Percentiles rank a stretch among this genome's conserved stretches.
These are phyloP conservation scores for Cololabis saira DNA, from an alignment of 2,113 vertebrate genomes.

Conservation along the genomic window DNA sequence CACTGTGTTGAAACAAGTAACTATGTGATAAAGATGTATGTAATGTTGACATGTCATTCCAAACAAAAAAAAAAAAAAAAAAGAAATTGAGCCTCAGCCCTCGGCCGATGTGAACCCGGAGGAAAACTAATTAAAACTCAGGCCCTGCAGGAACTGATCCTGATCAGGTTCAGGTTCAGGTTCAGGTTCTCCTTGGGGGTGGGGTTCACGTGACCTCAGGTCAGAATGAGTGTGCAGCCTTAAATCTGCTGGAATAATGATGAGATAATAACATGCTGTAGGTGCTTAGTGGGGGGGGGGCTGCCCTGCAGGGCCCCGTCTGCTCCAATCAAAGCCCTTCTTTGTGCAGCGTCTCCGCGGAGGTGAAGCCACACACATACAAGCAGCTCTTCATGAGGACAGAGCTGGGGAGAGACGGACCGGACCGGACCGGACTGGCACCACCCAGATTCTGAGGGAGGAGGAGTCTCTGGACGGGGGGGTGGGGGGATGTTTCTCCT, in stretches of 20 bases:
- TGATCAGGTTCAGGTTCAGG: conserved; percentile 16
- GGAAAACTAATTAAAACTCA: conserved; percentile 2
- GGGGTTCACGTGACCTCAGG: background rate
- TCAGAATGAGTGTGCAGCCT: background rate
- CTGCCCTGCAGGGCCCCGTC: conserved; percentile 14
- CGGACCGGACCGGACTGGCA: background rate
- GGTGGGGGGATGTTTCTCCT: background rate
- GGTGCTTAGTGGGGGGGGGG: background rate
- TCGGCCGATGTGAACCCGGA: background rate
- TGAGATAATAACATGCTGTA: conserved; percentile 3
- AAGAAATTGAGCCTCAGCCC: too few species aligned
- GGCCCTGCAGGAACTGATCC: conserved; percentile 15
- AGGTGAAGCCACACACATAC: conserved; percentile 44
- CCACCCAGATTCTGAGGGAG: conserved; percentile 16
- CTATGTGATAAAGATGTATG: too few species aligned
- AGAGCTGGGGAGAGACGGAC: conserved; percentile 14
- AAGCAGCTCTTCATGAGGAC: conserved; percentile 53
- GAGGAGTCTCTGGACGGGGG: background rate
- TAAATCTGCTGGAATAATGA: background rate
- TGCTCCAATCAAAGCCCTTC: conserved; percentile 54
- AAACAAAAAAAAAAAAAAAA: too few species aligned
- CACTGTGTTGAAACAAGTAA: too few species aligned
- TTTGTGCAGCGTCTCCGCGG: conserved; percentile 44
- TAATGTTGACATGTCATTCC: too few species aligned
- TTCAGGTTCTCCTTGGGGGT: conserved; percentile 34